Evolutionary conservation across 1,140 invertebrate species (phyloP), one percentile per base, ranked within the genome.

Genomic region (Pogonognathellus flavescens): DNA sequence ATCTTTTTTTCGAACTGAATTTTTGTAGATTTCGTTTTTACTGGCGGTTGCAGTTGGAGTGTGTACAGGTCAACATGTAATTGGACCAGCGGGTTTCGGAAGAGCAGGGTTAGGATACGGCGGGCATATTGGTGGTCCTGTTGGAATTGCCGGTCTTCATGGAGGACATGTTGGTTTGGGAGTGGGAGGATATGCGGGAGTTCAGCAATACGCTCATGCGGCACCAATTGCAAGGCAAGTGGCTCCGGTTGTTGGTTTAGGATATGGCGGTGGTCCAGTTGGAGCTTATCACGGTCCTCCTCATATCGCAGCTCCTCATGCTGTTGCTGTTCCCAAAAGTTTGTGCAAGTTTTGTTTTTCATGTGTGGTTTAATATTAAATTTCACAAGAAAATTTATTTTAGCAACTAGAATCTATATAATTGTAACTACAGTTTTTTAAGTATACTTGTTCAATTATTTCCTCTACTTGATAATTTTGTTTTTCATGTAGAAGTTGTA

Each of bases 311-410:
- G 76, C 76, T 14, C 76, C 76, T 3, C 57, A 20, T 20, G 20
- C 57, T 20, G 2, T 60, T 50, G 76, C 16, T 25, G 76, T 80
- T 80, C 25, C 76, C 1, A 66, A 66, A 66, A 18, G 76, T 55
- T 22, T 52, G 41, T 49, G 11, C 14, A 1, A 20, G 10, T 11
- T 70, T 41, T 3, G 18, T 41, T 13, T 13, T 8, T 11, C 3
- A 22, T 18, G 1, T 25, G 1, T 70, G 1, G n/a, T 7, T 66
- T 8, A 7, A 20, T 18, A 8, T 25, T 25, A 7, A 66, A 7
- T 66, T 66, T 18, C 60, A n/a, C n/a, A n/a, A n/a, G n/a, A n/a
- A n/a, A n/a, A n/a, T n/a, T n/a, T n/a, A n/a, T n/a, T n/a, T n/a
- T n/a, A n/a, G n/a, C n/a, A n/a, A n/a, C n/a, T n/a, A n/a, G n/a